Evolutionary conservation across 2,888 invertebrate species (phyloP).

Genomic region (Galeruca laticollis): DNA sequence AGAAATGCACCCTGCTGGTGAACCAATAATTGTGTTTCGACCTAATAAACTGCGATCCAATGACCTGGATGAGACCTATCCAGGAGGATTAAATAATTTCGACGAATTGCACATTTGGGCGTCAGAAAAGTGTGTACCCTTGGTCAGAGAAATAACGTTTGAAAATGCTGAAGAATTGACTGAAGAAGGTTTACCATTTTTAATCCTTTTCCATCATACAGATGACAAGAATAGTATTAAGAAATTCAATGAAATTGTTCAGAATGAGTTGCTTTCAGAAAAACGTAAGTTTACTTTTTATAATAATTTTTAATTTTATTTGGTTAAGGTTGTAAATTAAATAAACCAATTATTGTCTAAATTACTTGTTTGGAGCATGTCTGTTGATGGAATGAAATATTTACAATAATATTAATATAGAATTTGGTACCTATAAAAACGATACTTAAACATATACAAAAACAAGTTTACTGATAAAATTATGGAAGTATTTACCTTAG

Average conservation of each 20-base stretch:
- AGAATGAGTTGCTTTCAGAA: constrained; percentile 82
- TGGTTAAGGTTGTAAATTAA: too few relatives aligned
- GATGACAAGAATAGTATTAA: constrained; percentile 87
- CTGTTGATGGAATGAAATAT: too few relatives aligned
- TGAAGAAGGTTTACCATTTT: constrained; percentile 97
- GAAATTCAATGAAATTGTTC: constrained; percentile 85
- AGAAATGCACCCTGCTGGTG: constrained; percentile 88
- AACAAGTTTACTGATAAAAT: too few relatives aligned
- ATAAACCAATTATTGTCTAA: too few relatives aligned
- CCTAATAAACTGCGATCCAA: constrained; percentile 83
- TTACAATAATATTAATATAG: too few relatives aligned
- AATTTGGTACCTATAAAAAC: too few relatives aligned
- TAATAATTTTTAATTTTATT: constrained; percentile 18
- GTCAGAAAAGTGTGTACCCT: constrained; percentile 92
- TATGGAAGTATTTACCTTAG: too few relatives aligned
- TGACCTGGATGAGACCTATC: constrained; percentile 86
- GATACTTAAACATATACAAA: too few relatives aligned
- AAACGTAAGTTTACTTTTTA: constrained; percentile 80
- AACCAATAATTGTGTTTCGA: constrained; percentile 82
- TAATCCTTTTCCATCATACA: constrained; percentile 94
- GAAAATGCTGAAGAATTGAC: constrained; percentile 99
- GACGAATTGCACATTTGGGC: constrained; percentile 93
- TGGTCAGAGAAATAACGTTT: constrained; percentile 98
- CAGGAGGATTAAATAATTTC: constrained; percentile 78
- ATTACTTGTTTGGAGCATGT: too few relatives aligned